These are phyloP conservation scores for Triops longicaudatus DNA, from an alignment of 1,140 invertebrate genomes.

Conservation along the genomic window DNA sequence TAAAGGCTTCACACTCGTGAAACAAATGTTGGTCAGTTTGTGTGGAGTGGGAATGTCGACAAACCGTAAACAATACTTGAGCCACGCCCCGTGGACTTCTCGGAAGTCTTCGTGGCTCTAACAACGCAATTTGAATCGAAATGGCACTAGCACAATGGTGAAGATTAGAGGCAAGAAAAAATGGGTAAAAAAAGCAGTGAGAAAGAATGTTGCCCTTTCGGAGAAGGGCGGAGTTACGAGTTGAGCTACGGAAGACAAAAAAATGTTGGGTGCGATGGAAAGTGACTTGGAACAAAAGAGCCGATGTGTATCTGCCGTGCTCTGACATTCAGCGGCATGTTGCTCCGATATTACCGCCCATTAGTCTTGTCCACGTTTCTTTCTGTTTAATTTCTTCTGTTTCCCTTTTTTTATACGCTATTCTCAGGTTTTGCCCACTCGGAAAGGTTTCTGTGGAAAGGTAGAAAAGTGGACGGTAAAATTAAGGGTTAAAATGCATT, in stretches of 20 bases:
- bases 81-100: background rate
- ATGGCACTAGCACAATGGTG: background rate
- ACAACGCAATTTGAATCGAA: background rate
- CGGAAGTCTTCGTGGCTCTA: background rate
- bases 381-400: background rate
- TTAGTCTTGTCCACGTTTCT: background rate
- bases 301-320: background rate
- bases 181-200: background rate
- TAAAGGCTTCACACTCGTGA: background rate
- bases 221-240: background rate
- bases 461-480: background rate
- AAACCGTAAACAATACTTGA: background rate
- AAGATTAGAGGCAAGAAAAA: background rate
- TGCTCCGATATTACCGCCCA: constrained; percentile 6
- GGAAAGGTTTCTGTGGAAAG: background rate
- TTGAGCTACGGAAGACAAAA: background rate
- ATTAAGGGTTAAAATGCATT: background rate
- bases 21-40: background rate
- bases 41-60: background rate
- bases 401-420: background rate
- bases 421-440: background rate
- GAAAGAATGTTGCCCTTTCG: background rate
- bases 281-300: constrained; percentile 12
- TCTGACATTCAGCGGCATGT: background rate
- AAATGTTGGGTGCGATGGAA: constrained; percentile 14